These are phyloP conservation scores for Chelonus formosanus DNA, from an alignment of 2,888 invertebrate species.

Conservation along the genomic window DNA sequence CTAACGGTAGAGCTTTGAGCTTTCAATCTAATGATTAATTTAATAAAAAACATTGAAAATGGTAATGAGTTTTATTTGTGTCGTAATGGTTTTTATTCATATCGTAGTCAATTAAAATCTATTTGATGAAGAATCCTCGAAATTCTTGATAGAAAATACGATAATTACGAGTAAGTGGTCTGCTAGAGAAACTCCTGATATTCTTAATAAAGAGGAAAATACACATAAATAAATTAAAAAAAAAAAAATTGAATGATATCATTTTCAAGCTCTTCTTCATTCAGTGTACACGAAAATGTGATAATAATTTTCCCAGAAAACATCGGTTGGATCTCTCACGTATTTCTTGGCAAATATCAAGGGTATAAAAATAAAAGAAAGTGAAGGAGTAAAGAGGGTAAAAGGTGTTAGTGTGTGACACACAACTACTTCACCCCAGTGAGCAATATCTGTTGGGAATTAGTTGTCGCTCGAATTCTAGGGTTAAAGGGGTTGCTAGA, in stretches of 20 bases:
- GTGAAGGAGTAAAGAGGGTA: slow-evolving; percentile 1
- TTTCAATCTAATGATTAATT: no score
- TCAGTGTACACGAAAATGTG: background rate
- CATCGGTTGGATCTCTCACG: background rate
- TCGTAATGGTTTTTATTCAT: no score
- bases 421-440: slow-evolving; percentile 30
- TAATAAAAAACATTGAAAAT: no score
- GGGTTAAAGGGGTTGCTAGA: slow-evolving; percentile 60
- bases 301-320: slow-evolving; percentile 2
- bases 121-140: no score
- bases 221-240: slow-evolving; percentile 1
- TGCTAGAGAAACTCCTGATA: slow-evolving; percentile 3
- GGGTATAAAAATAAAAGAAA: background rate
- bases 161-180: slow-evolving; percentile 1
- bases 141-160: background rate
- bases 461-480: slow-evolving; percentile 57
- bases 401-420: slow-evolving; percentile 7
- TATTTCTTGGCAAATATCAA: background rate
- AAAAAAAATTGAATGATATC: background rate
- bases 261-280: background rate
- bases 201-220: background rate
- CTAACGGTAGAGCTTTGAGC: no score
- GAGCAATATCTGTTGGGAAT: slow-evolving; percentile 56
- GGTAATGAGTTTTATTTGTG: no score
- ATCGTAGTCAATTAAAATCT: no score